A percentile compares a stretch with the other conserved stretches of the same genome.
Conservation (phyloP, 1,140 invertebrate species). For the Leptinotarsa lineolata region DNA sequence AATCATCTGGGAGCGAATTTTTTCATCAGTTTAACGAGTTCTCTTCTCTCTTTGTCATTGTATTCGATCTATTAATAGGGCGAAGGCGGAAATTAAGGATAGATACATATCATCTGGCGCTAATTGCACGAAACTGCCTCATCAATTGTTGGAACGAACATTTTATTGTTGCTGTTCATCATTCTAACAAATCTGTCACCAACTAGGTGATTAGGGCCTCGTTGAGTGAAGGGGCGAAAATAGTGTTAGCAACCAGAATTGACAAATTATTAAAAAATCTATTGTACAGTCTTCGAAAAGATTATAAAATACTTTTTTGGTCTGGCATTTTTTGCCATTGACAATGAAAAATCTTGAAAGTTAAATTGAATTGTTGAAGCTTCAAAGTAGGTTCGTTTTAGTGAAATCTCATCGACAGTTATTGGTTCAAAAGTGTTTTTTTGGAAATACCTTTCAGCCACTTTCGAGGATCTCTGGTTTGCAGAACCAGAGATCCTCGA, state of each 20-base stretch:
- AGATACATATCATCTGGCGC: neutral
- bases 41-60: conserved; percentile 11
- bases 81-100: conserved; percentile 16
- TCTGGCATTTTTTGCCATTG: too few relatives aligned
- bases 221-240: neutral
- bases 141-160: conserved; percentile 12
- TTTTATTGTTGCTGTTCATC: conserved; percentile 11
- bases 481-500: neutral
- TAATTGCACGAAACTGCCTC: conserved; percentile 19
- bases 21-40: conserved; percentile 30
- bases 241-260: too few relatives aligned
- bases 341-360: too few relatives aligned
- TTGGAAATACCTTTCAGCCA: too few relatives aligned
- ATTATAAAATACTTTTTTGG: too few relatives aligned
- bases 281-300: too few relatives aligned
- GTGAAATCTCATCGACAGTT: too few relatives aligned
- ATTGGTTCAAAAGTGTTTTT: too few relatives aligned
- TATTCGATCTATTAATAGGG: conserved; percentile 23
- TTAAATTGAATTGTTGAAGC: too few relatives aligned
- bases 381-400: too few relatives aligned
- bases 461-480: too few relatives aligned
- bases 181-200: neutral
- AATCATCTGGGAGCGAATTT: conserved; percentile 28
- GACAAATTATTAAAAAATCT: too few relatives aligned
- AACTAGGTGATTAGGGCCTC: neutral